Evolutionary conservation across 2,888 invertebrate species (phyloP).

Genomic region (Phytoseiulus persimilis): DNA sequence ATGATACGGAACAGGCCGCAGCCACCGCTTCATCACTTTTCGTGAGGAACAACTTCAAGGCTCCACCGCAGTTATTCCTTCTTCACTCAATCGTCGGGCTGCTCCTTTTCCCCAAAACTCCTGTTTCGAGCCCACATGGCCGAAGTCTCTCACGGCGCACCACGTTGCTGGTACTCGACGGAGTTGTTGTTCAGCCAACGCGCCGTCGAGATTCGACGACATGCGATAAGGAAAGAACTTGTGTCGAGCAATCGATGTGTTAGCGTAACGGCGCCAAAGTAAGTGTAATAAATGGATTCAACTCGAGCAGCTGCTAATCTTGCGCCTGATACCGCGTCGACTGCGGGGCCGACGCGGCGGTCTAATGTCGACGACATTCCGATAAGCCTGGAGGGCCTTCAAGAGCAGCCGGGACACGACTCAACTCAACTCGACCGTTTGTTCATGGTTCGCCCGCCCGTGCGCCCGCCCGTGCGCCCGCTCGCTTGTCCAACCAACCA

Average conservation of each 20-base stretch:
- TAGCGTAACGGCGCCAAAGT: not conserved
- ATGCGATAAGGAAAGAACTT: not conserved
- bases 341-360: not conserved
- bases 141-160: too few species aligned
- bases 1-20: not conserved
- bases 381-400: not conserved
- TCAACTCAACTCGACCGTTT: not conserved
- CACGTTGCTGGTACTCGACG: too few species aligned
- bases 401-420: not conserved
- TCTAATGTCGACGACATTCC: not conserved
- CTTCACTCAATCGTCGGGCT: not conserved
- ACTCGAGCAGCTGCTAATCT: not conserved
- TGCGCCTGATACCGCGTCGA: not conserved
- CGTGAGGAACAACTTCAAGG: not conserved
- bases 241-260: not conserved
- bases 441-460: not conserved
- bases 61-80: not conserved
- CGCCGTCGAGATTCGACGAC: not conserved
- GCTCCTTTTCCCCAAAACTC: not conserved
- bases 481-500: not conserved
- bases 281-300: not conserved
- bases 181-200: not conserved
- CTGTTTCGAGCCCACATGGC: too few species aligned
- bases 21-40: not conserved
- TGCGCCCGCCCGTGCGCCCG: not conserved